Evolutionary conservation across 2,888 invertebrate genomes (phyloP).

Genomic region (Scaeva pyrastri): DNA sequence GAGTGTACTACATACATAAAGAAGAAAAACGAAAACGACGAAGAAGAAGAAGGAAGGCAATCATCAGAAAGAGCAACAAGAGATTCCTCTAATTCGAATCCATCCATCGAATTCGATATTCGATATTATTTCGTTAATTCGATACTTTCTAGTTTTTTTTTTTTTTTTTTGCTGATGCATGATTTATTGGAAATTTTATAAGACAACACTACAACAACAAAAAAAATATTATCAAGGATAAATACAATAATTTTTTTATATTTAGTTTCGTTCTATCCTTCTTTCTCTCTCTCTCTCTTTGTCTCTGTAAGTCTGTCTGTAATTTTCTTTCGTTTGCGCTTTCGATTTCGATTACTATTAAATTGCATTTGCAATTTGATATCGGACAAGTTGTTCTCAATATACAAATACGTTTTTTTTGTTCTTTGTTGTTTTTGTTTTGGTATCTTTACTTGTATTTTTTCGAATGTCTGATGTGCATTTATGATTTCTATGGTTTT

Average conservation of each 20-base stretch:
- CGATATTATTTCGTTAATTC: slow-evolving; percentile 82
- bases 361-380: slow-evolving; percentile 74
- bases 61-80: neutral
- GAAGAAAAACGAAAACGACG: neutral
- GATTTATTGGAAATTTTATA: slow-evolving; percentile 74
- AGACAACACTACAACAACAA: no score
- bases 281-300: neutral
- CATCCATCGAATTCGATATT: slow-evolving; percentile 77
- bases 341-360: slow-evolving; percentile 72
- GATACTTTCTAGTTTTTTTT: slow-evolving; percentile 80
- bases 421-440: slow-evolving; percentile 27
- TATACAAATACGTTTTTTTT: neutral
- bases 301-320: neutral
- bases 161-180: no score
- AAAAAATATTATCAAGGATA: slow-evolving; percentile 51
- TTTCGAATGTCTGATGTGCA: slow-evolving; percentile 7
- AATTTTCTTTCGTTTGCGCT: slow-evolving; percentile 1
- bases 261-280: neutral
- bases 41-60: neutral
- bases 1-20: no score
- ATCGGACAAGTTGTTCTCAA: slow-evolving; percentile 52
- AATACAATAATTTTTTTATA: slow-evolving; percentile 21
- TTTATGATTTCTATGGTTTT: slow-evolving; percentile 66
- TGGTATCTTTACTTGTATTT: neutral
- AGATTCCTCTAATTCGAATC: slow-evolving; percentile 61